Evolutionary conservation across 2,113 vertebrate species (phyloP).

Genomic region (Rhynchomys soricoides): DNA sequence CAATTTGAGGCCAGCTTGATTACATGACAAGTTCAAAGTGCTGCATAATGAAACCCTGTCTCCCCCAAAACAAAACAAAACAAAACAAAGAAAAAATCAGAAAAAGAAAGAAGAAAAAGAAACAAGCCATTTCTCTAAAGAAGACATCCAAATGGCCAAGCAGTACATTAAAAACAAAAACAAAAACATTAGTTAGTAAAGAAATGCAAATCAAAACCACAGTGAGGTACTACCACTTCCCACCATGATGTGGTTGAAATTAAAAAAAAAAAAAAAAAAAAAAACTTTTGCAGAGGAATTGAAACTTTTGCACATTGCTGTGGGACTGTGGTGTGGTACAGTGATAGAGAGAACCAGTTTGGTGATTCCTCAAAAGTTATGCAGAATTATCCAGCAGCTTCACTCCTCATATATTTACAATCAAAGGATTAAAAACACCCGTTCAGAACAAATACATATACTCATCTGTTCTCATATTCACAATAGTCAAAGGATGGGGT

Average conservation of each 20-base stretch:
- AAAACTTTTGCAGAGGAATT: neutral
- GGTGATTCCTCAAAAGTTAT: neutral
- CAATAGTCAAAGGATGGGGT: neutral
- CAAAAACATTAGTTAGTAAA: neutral
- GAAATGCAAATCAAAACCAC: conserved; percentile 29
- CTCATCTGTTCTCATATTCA: neutral
- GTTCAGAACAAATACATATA: neutral
- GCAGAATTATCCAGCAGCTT: neutral
- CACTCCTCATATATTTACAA: neutral
- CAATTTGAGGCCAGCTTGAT: neutral
- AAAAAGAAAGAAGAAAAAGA: neutral
- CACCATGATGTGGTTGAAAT: neutral
- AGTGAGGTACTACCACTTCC: neutral
- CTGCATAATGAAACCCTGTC: neutral
- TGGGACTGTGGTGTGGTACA: neutral
- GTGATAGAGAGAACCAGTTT: neutral
- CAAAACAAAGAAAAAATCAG: too few species aligned
- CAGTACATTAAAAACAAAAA: neutral
- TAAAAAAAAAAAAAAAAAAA: neutral
- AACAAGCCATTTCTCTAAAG: neutral
- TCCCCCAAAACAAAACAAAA: neutral
- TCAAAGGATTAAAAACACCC: neutral
- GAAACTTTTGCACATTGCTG: neutral
- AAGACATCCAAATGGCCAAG: neutral
- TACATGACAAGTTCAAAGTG: neutral